A percentile compares a stretch with the other conserved stretches of the same genome.
phyloP scores from a whole-genome alignment of 1,140 invertebrate genomes.

The Macrotrachela quadricornifera region DNA sequence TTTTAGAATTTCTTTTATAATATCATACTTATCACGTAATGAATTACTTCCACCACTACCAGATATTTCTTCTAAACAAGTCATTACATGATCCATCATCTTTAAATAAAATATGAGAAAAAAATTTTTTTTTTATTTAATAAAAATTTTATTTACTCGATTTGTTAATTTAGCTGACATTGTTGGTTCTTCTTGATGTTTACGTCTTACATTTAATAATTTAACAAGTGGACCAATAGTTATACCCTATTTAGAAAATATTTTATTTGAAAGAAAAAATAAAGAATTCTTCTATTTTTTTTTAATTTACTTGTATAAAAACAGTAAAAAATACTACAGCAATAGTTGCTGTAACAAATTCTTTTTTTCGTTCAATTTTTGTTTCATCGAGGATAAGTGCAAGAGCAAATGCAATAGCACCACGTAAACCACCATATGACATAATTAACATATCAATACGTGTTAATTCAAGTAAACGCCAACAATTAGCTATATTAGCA shows the following conservation, averaged over 20 bases:
- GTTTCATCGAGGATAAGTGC: slow-evolving; percentile 60
- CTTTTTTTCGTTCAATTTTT: slow-evolving; percentile 35
- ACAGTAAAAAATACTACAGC: slow-evolving; percentile 96
- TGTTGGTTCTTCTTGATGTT: slow-evolving; percentile 5
- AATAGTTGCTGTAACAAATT: slow-evolving; percentile 92
- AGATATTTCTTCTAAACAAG: slow-evolving; percentile 1
- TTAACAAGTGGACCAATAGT: slow-evolving; percentile 90
- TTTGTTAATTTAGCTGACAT: slow-evolving; percentile 1
- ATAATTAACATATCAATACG: slow-evolving; percentile 91
- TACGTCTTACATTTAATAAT: slow-evolving; percentile 61
- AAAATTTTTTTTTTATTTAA: no score
- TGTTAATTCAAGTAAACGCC: slow-evolving; percentile 54
- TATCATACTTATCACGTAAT: neutral
- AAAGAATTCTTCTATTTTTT: neutral
- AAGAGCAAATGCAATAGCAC: slow-evolving; percentile 91
- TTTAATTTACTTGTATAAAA: slow-evolving; percentile 57
- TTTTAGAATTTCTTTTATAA: no score
- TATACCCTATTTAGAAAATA: slow-evolving; percentile 48
- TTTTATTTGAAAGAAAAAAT: neutral
- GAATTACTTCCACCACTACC: slow-evolving; percentile 4
- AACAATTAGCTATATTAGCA: slow-evolving; percentile 63
- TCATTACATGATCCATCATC: slow-evolving; percentile 8
- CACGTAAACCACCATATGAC: slow-evolving; percentile 86
- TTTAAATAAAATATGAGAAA: no score
- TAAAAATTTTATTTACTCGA: no score